These are phyloP conservation scores for Intellagama lesueurii DNA, from an alignment of 2,797 vertebrate species.

Conservation along the genomic window DNA sequence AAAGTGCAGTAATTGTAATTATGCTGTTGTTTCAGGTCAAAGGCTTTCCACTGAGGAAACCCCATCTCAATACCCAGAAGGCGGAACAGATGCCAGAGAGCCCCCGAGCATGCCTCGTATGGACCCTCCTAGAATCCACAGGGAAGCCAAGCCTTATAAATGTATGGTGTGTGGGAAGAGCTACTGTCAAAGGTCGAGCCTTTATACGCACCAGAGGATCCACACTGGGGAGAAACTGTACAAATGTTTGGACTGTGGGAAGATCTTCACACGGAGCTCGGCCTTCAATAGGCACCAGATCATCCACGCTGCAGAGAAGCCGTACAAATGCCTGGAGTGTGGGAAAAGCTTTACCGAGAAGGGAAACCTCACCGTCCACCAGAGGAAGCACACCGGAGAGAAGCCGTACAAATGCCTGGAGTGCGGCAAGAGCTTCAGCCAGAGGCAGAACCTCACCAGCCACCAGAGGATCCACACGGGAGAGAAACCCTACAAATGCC, in stretches of 20 bases:
- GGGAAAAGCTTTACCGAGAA: not conserved
- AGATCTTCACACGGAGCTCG: not conserved
- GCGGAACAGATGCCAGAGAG: no score
- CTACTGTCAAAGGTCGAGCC: not conserved
- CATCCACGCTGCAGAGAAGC: not conserved
- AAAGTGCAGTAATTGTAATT: no score
- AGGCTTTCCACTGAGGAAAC: no score
- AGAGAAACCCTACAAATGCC: not conserved
- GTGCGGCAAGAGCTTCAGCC: not conserved
- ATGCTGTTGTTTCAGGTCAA: no score
- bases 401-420: not conserved
- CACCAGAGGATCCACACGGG: not conserved
- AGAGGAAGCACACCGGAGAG: not conserved
- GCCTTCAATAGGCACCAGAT: not conserved
- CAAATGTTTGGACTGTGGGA: not conserved
- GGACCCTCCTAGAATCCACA: no score
- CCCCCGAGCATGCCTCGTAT: no score
- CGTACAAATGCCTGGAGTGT: not conserved
- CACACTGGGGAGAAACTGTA: not conserved
- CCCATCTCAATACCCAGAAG: no score
- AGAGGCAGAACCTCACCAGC: not conserved
- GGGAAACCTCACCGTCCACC: not conserved
- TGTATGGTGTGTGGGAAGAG: not conserved
- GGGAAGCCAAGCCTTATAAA: no score
- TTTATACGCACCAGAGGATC: not conserved